A percentile compares a stretch with the other conserved stretches of the same genome.
Evolutionary conservation across 1,140 invertebrate genomes (phyloP).

Genomic region (Anoplophora glabripennis): DNA sequence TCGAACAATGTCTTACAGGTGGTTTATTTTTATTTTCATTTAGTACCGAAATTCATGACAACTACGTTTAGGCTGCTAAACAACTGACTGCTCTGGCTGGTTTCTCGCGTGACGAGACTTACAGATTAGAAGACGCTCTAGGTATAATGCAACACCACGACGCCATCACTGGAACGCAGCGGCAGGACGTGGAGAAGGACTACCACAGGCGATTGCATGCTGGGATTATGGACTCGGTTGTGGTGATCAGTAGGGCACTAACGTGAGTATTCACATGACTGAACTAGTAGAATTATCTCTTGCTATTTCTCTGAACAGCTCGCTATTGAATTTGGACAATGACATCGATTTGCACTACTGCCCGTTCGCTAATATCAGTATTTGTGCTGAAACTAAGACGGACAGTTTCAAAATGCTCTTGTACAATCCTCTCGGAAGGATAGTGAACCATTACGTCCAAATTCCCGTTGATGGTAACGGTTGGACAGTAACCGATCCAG

Average conservation of each 20-base stretch:
- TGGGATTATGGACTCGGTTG: slow-evolving; percentile 56
- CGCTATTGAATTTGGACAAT: neutral
- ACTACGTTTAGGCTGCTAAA: slow-evolving; percentile 49
- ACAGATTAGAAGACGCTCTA: slow-evolving; percentile 54
- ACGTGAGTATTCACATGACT: slow-evolving; percentile 17
- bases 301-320: too few relatives aligned
- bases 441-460: slow-evolving; percentile 63
- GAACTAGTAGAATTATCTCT: too few relatives aligned
- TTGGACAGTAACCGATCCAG: slow-evolving; percentile 64
- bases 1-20: slow-evolving; percentile 79
- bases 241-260: slow-evolving; percentile 46
- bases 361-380: slow-evolving; percentile 58
- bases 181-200: slow-evolving; percentile 84
- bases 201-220: slow-evolving; percentile 70
- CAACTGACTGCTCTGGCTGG: slow-evolving; percentile 52
- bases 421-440: slow-evolving; percentile 77
- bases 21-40: slow-evolving; percentile 1
- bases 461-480: slow-evolving; percentile 63
- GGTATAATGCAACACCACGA: slow-evolving; percentile 93
- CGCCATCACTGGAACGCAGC: slow-evolving; percentile 84
- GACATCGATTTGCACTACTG: slow-evolving; percentile 26
- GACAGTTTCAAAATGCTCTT: slow-evolving; percentile 66
- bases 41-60: slow-evolving; percentile 55
- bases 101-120: slow-evolving; percentile 45
- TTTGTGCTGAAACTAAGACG: slow-evolving; percentile 62